phyloP scores from a whole-genome alignment of 2,888 invertebrate species.

The Pristionchus fissidentatus region DNA sequence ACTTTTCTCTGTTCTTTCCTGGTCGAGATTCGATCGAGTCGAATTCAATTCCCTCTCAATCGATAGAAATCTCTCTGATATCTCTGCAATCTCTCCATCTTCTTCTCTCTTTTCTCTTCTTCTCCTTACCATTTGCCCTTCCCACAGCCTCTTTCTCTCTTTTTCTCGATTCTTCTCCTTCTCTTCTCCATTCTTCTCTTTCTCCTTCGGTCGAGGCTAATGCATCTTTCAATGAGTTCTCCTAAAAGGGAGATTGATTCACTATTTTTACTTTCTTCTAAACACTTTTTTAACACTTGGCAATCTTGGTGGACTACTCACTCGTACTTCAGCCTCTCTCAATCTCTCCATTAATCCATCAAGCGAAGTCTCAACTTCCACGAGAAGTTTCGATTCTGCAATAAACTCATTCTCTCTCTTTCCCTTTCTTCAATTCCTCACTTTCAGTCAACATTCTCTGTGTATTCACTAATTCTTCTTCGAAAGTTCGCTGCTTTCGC shows the following conservation, averaged over 20 bases:
- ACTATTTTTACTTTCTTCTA: no score
- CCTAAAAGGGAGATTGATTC: slow-evolving; percentile 36
- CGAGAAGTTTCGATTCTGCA: slow-evolving; percentile 40
- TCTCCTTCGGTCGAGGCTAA: slow-evolving; percentile 39
- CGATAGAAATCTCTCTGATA: slow-evolving; percentile 1
- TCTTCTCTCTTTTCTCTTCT: no score
- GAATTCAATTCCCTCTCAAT: slow-evolving; percentile 16
- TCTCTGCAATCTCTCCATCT: slow-evolving; percentile 18
- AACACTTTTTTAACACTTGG: not conserved
- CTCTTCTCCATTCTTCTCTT: slow-evolving; percentile 32
- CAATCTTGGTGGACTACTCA: not conserved
- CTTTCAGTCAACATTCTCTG: slow-evolving; percentile 48
- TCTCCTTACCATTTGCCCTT: not conserved
- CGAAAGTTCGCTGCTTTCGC: not conserved
- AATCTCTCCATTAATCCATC: slow-evolving; percentile 44
- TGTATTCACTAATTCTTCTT: not conserved
- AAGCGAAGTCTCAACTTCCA: slow-evolving; percentile 46
- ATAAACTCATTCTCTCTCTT: not conserved
- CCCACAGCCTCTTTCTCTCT: not conserved
- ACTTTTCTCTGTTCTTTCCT: slow-evolving; percentile 5
- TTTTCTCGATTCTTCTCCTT: not conserved
- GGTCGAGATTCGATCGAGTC: slow-evolving; percentile 5
- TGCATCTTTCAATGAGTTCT: slow-evolving; percentile 30
- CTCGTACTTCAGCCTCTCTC: slow-evolving; percentile 17
- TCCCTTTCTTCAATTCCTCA: not conserved